These are phyloP conservation scores for Spondyliosoma cantharus DNA, from an alignment of 2,797 vertebrate species.

Conservation along the genomic window DNA sequence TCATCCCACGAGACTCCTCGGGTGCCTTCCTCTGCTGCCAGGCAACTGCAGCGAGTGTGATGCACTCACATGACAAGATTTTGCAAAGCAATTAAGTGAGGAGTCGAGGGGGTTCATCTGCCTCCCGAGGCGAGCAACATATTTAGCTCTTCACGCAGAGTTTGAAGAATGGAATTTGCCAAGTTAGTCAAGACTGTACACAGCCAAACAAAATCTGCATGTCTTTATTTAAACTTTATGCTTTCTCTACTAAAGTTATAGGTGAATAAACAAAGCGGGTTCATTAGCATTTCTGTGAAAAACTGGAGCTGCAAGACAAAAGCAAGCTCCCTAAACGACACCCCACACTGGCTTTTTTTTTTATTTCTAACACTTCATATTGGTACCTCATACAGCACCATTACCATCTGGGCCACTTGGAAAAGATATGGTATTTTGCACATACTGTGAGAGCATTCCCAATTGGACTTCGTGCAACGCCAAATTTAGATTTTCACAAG, in stretches of 20 bases:
- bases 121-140: conserved; percentile 59
- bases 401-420: not conserved
- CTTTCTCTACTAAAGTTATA: not conserved
- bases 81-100: conserved; percentile 72
- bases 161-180: conserved; percentile 28
- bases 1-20: conserved; percentile 47
- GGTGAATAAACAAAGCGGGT: not conserved
- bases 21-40: conserved; percentile 66
- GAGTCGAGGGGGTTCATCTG: conserved; percentile 62
- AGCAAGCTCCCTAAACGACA: not conserved
- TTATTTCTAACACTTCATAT: not conserved
- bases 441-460: not conserved
- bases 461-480: not conserved
- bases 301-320: not conserved
- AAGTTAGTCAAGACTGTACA: conserved; percentile 11
- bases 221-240: not conserved
- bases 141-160: conserved; percentile 46
- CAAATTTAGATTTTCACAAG: not conserved
- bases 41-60: conserved; percentile 68
- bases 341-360: not conserved
- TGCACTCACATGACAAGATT: conserved; percentile 60
- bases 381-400: not conserved
- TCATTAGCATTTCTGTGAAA: not conserved
- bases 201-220: conserved; percentile 7
- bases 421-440: not conserved